Percentiles rank a stretch among this genome's conserved stretches.
Evolutionary conservation across 2,888 invertebrate species (phyloP).

Genomic region (Pterostichus madidus): DNA sequence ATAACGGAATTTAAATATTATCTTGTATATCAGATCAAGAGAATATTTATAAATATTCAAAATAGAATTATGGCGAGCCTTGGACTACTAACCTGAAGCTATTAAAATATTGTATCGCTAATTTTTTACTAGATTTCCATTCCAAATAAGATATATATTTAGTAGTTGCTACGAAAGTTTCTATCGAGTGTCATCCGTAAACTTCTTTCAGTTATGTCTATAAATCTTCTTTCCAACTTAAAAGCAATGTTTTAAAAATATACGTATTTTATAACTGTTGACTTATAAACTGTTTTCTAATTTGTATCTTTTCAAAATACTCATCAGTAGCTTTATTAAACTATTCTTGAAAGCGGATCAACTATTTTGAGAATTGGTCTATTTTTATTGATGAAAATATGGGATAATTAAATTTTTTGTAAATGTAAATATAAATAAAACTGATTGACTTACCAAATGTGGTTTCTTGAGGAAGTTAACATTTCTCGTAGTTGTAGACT

Average conservation of each 20-base stretch:
- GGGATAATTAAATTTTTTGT: no score
- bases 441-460: no score
- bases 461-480: no score
- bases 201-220: background rate
- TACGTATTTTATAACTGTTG: background rate
- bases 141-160: constrained; percentile 22
- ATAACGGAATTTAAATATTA: constrained; percentile 22
- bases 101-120: constrained; percentile 45
- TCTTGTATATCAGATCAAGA: background rate
- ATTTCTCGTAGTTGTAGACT: no score
- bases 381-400: no score
- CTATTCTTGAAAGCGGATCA: no score
- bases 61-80: constrained; percentile 33
- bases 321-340: background rate
- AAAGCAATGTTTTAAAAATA: background rate
- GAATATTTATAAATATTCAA: constrained; percentile 38
- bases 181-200: constrained; percentile 1
- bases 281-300: constrained; percentile 2
- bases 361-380: no score
- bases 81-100: constrained; percentile 41
- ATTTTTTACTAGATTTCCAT: constrained; percentile 33
- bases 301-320: background rate
- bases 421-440: no score
- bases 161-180: constrained; percentile 13
- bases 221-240: background rate